Conservation (phyloP, 2,888 invertebrate species). For the Tenthredo amoena region DNA sequence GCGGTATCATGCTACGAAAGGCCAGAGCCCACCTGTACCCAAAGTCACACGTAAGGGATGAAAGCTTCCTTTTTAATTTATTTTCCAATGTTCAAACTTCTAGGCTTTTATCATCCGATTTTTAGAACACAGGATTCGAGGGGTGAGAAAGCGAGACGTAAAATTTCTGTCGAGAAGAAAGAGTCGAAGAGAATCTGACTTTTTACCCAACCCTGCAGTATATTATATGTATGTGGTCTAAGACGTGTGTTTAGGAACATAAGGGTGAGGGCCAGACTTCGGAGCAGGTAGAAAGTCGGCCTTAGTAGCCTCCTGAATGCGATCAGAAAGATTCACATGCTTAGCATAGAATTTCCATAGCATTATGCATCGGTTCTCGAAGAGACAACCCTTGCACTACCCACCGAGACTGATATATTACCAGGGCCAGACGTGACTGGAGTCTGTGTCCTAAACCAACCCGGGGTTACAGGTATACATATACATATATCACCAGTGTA, state of each 20-base stretch:
- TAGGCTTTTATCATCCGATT: not conserved
- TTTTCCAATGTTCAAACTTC: not conserved
- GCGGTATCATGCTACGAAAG: constrained; percentile 13
- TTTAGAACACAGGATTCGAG: not conserved
- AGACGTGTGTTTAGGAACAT: constrained; percentile 1
- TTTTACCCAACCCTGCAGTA: not conserved
- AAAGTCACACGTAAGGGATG: not conserved
- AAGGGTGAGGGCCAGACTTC: not conserved
- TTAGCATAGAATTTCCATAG: constrained; percentile 65
- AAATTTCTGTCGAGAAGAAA: not conserved
- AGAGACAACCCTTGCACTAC: constrained; percentile 25
- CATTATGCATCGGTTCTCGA: constrained; percentile 57
- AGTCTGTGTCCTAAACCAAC: not conserved
- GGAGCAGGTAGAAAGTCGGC: constrained; percentile 18
- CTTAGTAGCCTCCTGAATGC: not conserved
- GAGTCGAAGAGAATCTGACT: not conserved
- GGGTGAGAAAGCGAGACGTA: not conserved
- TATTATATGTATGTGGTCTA: not conserved
- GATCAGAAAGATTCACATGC: constrained; percentile 39
- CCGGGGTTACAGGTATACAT: constrained; percentile 1
- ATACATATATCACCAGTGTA: not conserved
- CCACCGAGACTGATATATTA: constrained; percentile 34
- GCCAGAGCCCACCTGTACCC: not conserved
- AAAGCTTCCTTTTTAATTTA: not conserved
- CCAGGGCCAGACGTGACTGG: not conserved